phyloP scores from a whole-genome alignment of 2,888 invertebrate genomes.

The Orthonevra nobilis region DNA sequence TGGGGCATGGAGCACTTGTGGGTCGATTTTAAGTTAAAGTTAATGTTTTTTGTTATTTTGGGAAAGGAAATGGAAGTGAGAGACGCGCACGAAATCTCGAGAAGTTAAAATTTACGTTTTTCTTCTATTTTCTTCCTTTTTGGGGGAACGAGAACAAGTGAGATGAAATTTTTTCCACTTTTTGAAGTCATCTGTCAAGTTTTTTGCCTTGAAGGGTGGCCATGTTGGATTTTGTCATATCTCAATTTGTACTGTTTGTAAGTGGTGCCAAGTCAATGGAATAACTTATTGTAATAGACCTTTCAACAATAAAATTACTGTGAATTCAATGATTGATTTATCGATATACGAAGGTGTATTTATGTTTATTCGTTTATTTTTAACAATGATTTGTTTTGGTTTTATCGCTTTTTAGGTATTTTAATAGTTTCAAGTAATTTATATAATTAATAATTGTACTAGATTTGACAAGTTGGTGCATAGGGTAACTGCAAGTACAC shows the following conservation, averaged over 20 bases:
- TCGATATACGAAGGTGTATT: too few species aligned
- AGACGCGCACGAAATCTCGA: slow-evolving; percentile 40
- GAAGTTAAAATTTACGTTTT: slow-evolving; percentile 24
- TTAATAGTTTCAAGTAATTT: too few species aligned
- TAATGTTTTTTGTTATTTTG: slow-evolving; percentile 4
- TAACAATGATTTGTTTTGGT: too few species aligned
- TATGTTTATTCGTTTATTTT: too few species aligned
- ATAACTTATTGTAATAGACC: slow-evolving; percentile 29
- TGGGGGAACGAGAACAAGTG: too few species aligned
- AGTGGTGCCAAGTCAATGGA: slow-evolving; percentile 29
- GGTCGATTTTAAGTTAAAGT: neutral
- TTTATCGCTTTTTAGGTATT: too few species aligned
- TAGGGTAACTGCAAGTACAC: too few species aligned
- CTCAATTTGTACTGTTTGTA: slow-evolving; percentile 4
- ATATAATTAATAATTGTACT: too few species aligned
- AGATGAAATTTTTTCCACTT: slow-evolving; percentile 58
- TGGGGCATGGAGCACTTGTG: slow-evolving; percentile 13
- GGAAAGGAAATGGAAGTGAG: neutral
- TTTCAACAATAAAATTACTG: too few species aligned
- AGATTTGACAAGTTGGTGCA: too few species aligned
- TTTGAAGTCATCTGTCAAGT: slow-evolving; percentile 63
- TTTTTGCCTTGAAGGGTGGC: slow-evolving; percentile 45
- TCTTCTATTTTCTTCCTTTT: too few species aligned
- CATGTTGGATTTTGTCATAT: slow-evolving; percentile 52
- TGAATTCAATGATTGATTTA: too few species aligned